Evolutionary conservation across 1,140 invertebrate genomes (phyloP).

Genomic region (Diabrotica virgifera): DNA sequence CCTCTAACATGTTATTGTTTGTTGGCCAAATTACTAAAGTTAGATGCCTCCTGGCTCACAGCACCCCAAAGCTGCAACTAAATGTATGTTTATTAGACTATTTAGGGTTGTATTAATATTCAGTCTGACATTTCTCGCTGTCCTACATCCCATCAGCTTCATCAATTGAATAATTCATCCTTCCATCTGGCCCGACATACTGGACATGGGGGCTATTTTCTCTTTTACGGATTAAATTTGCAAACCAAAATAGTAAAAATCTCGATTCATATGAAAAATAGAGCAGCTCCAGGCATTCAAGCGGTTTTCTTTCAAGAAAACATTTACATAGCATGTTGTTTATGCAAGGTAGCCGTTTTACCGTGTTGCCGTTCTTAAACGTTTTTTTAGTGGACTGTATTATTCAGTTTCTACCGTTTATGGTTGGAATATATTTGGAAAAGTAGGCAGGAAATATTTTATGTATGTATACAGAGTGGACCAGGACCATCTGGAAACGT

Average conservation of each 20-base stretch:
- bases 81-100: background rate
- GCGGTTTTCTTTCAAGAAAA: too few species aligned
- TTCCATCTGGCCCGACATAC: background rate
- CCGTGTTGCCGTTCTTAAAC: too few species aligned
- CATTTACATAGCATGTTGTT: too few species aligned
- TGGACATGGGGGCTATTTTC: background rate
- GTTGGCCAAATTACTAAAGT: background rate
- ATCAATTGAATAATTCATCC: background rate
- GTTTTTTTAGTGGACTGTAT: too few species aligned
- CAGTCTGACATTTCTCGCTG: background rate
- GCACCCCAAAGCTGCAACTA: background rate
- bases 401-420: too few species aligned
- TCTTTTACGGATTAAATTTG: constrained; percentile 1
- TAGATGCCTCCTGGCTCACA: background rate
- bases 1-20: background rate
- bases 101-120: background rate
- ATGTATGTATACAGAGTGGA: too few species aligned
- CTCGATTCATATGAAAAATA: background rate
- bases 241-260: background rate
- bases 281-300: too few species aligned
- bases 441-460: too few species aligned
- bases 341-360: too few species aligned
- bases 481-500: too few species aligned
- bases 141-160: background rate
- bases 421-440: too few species aligned